Percentiles rank a stretch among this genome's conserved stretches.
These are phyloP conservation scores for Gallinago stenura DNA, from an alignment of 2,797 vertebrate species.

Conservation along the genomic window DNA sequence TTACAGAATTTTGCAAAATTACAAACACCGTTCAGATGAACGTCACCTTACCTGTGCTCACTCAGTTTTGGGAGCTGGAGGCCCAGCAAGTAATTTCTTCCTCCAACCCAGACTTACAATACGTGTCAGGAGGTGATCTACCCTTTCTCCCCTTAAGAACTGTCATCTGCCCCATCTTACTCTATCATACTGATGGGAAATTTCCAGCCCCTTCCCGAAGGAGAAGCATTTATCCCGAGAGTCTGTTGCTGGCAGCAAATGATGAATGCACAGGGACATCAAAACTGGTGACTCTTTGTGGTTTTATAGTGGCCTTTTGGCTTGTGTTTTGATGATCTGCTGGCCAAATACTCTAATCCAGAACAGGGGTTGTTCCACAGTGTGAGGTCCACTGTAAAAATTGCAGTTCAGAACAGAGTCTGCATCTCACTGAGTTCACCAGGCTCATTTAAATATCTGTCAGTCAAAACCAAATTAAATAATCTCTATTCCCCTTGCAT, in stretches of 20 bases:
- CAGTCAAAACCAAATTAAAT: neutral
- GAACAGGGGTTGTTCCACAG: neutral
- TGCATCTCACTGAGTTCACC: neutral
- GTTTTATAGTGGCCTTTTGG: neutral
- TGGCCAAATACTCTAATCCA: neutral
- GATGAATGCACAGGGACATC: neutral
- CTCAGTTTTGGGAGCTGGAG: neutral
- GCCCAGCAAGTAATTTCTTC: neutral
- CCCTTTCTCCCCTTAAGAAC: neutral
- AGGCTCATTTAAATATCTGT: neutral
- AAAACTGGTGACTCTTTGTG: neutral
- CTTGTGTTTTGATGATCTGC: neutral
- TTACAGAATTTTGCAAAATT: slow-evolving; percentile 28
- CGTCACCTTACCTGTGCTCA: neutral
- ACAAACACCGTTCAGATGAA: neutral
- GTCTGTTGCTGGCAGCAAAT: neutral
- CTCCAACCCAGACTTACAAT: neutral
- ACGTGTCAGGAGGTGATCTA: neutral
- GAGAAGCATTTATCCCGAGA: neutral
- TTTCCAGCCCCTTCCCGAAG: neutral
- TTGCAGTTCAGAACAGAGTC: neutral
- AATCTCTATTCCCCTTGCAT: neutral
- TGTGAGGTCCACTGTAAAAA: neutral
- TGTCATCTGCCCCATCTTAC: neutral
- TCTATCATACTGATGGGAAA: neutral